Evolutionary conservation across 2,113 vertebrate species (phyloP), one percentile per base, ranked within the genome.

Genomic region (Sinocyclocheilus anshuiensis): DNA sequence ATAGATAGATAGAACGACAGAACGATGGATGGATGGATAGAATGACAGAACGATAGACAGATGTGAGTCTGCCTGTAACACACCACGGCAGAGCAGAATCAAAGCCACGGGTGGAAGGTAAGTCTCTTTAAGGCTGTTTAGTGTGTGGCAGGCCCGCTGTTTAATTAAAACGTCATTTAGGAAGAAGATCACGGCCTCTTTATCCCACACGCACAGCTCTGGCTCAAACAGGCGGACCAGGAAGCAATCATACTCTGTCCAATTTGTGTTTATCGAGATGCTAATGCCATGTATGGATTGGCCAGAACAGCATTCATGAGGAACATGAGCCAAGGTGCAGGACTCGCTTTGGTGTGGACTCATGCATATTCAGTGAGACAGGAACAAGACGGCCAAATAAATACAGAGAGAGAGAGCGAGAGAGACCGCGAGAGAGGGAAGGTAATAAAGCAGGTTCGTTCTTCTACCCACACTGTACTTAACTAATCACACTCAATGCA

Each of bases 111-210:
- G 88, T 89, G 79, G 77, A 85, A 88, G 74, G 57, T 86, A 57
- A 81, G 57, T 84, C 87, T 85, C 86, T 91, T 90, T 78, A 92
- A 90, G 89, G 88, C 86, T 83, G 79, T 76, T 55, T 78, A 78
- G 10, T 67, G 22, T 45, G 42, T 22, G 77, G 26, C 36, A 55
- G 77, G 65, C 77, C 87, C 18, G 75, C 63, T 82, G 86, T 89
- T 92, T 87, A 92, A 91, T 93, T 89, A 86, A 88, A 91, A 75
- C n/a, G 24, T 42, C n/a, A 91, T 84, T 86, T 86, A 85, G 88
- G 86, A 80, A 78, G 89, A 53, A 84, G 33, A 81, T 71, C 39
- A n/a, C n/a, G 55, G 42, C 53, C 59, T 84, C 71, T 84, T 61
- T 55, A 67, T 85, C 75, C 59, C 84, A 78, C 75, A 69, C 84